phyloP scores from a whole-genome alignment of 2,888 invertebrate species.

The Hetaerina titia region DNA sequence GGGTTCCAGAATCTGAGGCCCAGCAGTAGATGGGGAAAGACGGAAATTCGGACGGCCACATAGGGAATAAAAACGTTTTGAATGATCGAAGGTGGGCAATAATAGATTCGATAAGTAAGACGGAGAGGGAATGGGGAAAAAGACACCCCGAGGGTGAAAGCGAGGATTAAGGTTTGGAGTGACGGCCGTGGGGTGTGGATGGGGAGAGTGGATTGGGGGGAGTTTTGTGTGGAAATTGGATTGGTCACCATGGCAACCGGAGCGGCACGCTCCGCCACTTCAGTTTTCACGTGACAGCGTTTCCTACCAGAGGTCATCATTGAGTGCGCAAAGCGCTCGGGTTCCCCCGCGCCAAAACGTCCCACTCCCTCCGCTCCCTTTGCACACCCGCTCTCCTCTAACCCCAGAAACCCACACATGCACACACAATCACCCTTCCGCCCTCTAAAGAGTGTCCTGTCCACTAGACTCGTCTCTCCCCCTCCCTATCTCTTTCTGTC shows the following conservation, averaged over 20 bases:
- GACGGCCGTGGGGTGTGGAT: not conserved
- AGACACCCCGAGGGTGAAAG: not conserved
- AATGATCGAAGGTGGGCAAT: too few species aligned
- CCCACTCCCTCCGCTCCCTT: not conserved
- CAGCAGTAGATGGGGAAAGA: too few species aligned
- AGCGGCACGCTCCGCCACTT: conserved; percentile 41
- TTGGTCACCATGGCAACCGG: conserved; percentile 34
- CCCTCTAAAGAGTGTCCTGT: too few species aligned
- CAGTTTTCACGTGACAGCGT: conserved; percentile 33
- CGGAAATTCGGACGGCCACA: too few species aligned
- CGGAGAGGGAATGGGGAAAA: not conserved
- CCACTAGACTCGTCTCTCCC: not conserved
- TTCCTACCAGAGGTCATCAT: not conserved
- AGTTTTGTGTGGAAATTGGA: not conserved
- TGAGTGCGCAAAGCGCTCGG: not conserved
- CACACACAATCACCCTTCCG: too few species aligned
- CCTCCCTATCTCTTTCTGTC: not conserved
- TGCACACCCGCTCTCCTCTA: not conserved
- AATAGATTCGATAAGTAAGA: not conserved
- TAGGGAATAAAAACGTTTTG: too few species aligned
- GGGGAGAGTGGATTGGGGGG: not conserved
- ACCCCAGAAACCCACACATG: not conserved
- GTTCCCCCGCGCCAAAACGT: not conserved
- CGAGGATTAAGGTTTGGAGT: not conserved
- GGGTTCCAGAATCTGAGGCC: too few species aligned